Evolutionary conservation across 2,113 vertebrate genomes (phyloP).

Genomic region (Ovis canadensis): DNA sequence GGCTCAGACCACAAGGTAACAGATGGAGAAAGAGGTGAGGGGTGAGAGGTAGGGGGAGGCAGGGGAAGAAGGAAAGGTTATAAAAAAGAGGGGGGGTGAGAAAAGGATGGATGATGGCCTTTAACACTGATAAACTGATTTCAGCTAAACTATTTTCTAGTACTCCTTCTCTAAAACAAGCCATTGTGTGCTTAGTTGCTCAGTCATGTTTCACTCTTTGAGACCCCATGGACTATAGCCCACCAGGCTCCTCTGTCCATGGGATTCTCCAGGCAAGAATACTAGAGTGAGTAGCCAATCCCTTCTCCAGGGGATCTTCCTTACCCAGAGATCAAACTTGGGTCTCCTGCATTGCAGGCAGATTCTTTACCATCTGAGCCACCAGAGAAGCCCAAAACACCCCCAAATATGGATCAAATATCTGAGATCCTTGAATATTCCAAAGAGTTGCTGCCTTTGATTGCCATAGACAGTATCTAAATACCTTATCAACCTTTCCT

Average conservation of each 20-base stretch:
- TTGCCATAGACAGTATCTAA: not conserved
- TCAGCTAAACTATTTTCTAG: not conserved
- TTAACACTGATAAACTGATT: not conserved
- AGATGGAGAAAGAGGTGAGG: not conserved
- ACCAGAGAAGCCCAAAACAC: not conserved
- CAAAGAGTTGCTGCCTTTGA: not conserved
- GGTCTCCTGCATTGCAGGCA: not conserved
- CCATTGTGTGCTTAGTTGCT: not conserved
- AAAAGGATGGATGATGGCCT: not conserved
- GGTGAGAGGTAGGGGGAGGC: not conserved
- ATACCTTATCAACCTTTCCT: not conserved
- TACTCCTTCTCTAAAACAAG: not conserved
- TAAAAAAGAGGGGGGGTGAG: rapidly evolving
- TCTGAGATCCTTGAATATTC: not conserved
- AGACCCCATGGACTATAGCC: not conserved
- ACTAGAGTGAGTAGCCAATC: not conserved
- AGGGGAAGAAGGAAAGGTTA: not conserved
- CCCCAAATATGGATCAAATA: not conserved
- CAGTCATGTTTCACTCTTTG: not conserved
- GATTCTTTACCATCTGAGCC: not conserved
- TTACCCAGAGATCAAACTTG: not conserved
- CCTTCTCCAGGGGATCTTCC: not conserved
- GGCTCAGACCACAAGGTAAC: not conserved
- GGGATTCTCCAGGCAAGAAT: not conserved
- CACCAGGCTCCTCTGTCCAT: not conserved